Evolutionary conservation across 2,797 vertebrate genomes (phyloP).

Genomic region (Urosaurus nigricauda): DNA sequence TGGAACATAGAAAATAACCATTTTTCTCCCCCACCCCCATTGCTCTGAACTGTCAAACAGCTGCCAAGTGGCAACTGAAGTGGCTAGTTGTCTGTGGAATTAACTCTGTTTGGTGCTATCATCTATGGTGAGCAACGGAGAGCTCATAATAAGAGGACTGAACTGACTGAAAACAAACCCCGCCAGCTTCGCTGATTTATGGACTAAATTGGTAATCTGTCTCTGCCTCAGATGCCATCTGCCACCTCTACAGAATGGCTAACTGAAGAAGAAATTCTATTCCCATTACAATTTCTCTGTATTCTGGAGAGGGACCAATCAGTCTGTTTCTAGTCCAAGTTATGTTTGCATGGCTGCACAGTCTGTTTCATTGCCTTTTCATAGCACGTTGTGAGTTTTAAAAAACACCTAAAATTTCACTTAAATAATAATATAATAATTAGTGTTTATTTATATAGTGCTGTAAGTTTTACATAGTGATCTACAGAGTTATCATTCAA

Average conservation of each 20-base stretch:
- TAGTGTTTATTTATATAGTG: too few species aligned
- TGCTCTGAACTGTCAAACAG: too few species aligned
- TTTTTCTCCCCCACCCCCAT: background rate
- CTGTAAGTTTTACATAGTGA: too few species aligned
- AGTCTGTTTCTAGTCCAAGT: background rate
- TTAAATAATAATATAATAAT: too few species aligned
- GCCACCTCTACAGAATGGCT: constrained; percentile 9
- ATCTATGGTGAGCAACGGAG: background rate
- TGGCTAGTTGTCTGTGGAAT: background rate
- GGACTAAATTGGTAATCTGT: constrained; percentile 20
- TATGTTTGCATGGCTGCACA: background rate
- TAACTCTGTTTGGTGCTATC: background rate
- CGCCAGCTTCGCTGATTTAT: background rate
- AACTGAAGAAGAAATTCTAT: constrained; percentile 20
- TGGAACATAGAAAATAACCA: background rate
- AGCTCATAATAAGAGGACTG: background rate
- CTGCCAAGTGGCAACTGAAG: background rate
- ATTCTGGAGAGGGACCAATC: background rate
- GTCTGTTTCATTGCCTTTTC: background rate
- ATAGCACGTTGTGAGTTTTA: background rate
- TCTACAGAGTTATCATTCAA: too few species aligned
- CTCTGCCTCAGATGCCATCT: constrained; percentile 19
- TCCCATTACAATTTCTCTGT: background rate
- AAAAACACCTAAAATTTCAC: background rate
- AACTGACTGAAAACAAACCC: constrained; percentile 9